Evolutionary conservation across 2,797 vertebrate genomes (phyloP), one percentile per base, ranked within the genome.

Genomic region (Poeciliopsis turneri): DNA sequence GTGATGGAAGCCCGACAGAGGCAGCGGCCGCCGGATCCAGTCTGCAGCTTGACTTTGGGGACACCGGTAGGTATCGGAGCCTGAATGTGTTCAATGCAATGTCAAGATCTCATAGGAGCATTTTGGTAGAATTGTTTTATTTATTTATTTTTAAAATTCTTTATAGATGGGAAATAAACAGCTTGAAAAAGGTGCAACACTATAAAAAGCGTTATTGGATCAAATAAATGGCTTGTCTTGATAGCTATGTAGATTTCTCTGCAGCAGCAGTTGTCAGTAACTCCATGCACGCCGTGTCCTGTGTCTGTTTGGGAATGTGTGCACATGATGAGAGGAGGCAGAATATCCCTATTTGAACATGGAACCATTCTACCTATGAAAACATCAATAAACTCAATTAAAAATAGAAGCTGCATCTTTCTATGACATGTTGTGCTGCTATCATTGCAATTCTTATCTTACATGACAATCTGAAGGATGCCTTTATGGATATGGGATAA

Each of bases 1-100:
- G 90, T 88, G 94, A 95, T 25, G 89, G 88, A 64, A 87, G 88
- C 57, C 49, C 87, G 41, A 89, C 92, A 45, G 92, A 91, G 53
- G 84, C 87, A 75, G 93, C 85, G 41, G 89, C 87, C 57, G 57
- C 87, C 41, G 92, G 92, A 73, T 82, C 83, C 74, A 88, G 90
- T 53, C 83, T 91, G 3, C 94, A 93, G 80, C 92, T 95, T 51
- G 95, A 96, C 72, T 82, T 89, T 82, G 91, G 66, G 25, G 93
- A 95, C 78, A 30, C 79, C 45, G 95, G 95, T 95, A 45, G 23
- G 95, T 90, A 90, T 81, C 13, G 25, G 3, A 46, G 41, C 10
- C 4, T 43, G 16, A 13, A 16, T 77, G 41, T 4, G 10, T 46
- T 59, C 4, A 66, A 75, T 53, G 1, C 45, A 1, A 25, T 33